phyloP scores from a whole-genome alignment of 2,113 vertebrate genomes.

The Sus scrofa region T2T-Sscrofa CM000816.6:3184501-3185000 shows the following conservation, averaged over 20 bases:
- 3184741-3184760: not conserved
- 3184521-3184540: rapidly evolving
- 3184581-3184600: not conserved
- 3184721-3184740: not conserved
- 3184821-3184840: not conserved
- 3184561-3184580: rapidly evolving
- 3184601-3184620: slow-evolving; percentile 89
- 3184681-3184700: not conserved
- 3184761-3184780: not conserved
- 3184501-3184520: slow-evolving; percentile 77
- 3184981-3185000: not conserved
- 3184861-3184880: not conserved
- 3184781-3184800: not conserved
- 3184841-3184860: not conserved
- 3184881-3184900: not conserved
- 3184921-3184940: too few species aligned
- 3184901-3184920: too few species aligned
- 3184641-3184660: slow-evolving; percentile 86
- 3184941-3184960: not conserved
- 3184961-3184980: not conserved
- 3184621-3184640: slow-evolving; percentile 91
- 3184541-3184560: rapidly evolving
- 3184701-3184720: not conserved
- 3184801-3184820: not conserved
- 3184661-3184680: slow-evolving; percentile 70